phyloP scores from a whole-genome alignment of 2,797 vertebrate genomes.

The Glossophaga mutica region DNA sequence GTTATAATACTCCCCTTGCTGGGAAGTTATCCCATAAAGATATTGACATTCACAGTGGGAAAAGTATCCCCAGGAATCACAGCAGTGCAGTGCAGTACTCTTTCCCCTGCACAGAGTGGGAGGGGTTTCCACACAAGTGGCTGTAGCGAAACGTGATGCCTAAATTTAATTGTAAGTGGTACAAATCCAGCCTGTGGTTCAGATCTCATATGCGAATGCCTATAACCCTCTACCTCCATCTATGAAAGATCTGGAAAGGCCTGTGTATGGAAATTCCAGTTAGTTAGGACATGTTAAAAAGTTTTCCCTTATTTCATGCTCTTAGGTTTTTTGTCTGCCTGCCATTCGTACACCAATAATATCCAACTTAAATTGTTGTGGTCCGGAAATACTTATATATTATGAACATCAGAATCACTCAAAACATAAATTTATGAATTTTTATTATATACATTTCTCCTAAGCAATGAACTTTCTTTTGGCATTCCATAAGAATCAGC shows the following conservation, averaged over 20 bases:
- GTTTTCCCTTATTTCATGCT: background rate
- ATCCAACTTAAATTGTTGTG: background rate
- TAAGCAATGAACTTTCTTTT: background rate
- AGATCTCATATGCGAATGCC: background rate
- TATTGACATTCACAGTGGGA: background rate
- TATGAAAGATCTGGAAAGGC: background rate
- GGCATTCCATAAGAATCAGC: background rate
- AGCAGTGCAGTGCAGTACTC: background rate
- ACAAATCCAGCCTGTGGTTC: background rate
- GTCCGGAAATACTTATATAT: background rate
- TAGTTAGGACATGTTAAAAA: background rate
- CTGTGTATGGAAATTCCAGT: background rate
- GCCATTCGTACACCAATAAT: background rate
- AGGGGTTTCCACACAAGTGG: background rate
- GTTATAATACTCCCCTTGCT: background rate
- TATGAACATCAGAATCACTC: background rate
- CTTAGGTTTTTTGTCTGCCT: background rate
- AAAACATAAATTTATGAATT: background rate
- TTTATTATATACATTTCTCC: background rate
- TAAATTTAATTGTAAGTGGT: background rate
- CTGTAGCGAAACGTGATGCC: background rate
- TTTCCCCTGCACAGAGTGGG: fast-evolving
- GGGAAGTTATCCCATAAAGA: background rate
- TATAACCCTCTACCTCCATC: background rate
- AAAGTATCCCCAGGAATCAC: background rate